Evolutionary conservation across 1,140 invertebrate species (phyloP).

Genomic region (Oscheius sp.): DNA sequence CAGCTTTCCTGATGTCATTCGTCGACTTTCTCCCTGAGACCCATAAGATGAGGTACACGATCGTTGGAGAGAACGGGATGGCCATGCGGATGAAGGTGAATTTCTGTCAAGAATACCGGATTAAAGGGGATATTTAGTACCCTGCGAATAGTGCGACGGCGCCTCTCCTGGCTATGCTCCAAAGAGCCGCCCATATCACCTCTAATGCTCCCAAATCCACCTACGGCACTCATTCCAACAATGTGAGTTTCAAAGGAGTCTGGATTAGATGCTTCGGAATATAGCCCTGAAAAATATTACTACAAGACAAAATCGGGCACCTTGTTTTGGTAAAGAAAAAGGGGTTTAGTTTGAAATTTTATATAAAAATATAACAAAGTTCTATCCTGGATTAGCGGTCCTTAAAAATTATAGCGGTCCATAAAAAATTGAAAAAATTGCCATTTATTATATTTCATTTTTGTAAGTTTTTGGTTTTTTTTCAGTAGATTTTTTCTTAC

Average conservation of each 20-base stretch:
- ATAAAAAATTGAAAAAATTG: no score
- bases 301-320: no score
- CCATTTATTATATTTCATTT: no score
- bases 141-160: neutral
- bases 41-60: slow-evolving; percentile 42
- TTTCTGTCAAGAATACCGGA: no score
- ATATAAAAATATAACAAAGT: no score
- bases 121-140: no score
- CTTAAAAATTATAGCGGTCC: no score
- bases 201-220: neutral
- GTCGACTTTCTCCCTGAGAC: slow-evolving; percentile 53
- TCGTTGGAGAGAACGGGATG: slow-evolving; percentile 47
- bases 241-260: neutral
- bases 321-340: no score
- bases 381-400: no score
- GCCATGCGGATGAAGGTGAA: slow-evolving; percentile 39
- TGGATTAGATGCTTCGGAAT: neutral
- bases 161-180: neutral
- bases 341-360: no score
- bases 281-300: neutral
- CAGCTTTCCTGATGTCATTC: slow-evolving; percentile 32
- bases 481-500: no score
- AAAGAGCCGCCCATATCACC: neutral
- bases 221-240: neutral
- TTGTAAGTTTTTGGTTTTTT: no score